Percentiles rank a stretch among this genome's conserved stretches.
These are phyloP conservation scores for Lucilia cuprina DNA, from an alignment of 1,140 invertebrate genomes.

Conservation along the genomic window DNA sequence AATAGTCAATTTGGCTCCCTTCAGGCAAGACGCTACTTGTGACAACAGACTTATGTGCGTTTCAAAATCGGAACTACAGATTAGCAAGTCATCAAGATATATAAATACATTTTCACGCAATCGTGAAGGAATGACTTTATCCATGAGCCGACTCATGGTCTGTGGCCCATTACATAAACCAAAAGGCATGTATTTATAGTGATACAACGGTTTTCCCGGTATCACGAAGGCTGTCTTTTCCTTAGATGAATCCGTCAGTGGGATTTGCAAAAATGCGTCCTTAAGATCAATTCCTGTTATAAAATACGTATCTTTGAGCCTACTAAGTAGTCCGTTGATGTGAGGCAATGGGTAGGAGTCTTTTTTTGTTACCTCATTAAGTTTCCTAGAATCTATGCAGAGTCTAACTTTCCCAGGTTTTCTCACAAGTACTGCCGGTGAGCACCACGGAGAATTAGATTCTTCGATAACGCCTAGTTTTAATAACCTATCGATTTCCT, in stretches of 20 bases:
- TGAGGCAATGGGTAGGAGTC: background rate
- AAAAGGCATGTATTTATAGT: too few relatives aligned
- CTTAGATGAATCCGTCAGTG: conserved; percentile 35
- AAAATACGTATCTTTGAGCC: too few relatives aligned
- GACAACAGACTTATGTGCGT: conserved; percentile 49
- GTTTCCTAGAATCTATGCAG: too few relatives aligned
- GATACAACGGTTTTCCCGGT: conserved; percentile 42
- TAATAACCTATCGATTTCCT: background rate
- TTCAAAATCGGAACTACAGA: conserved; percentile 52
- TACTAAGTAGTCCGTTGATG: too few relatives aligned
- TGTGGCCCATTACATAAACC: too few relatives aligned
- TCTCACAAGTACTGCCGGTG: too few relatives aligned
- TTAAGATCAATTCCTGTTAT: too few relatives aligned
- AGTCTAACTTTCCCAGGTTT: too few relatives aligned
- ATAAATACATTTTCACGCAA: conserved; percentile 33
- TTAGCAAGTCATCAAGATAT: conserved; percentile 54
- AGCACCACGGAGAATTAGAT: background rate
- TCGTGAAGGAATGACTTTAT: background rate
- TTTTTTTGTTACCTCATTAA: background rate
- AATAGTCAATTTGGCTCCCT: conserved; percentile 43
- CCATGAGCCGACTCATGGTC: background rate
- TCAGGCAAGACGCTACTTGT: conserved; percentile 41
- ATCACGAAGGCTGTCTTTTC: conserved; percentile 59
- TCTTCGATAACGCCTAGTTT: background rate
- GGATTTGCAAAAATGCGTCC: conserved; percentile 44